A percentile compares a stretch with the other conserved stretches of the same genome.
These are phyloP conservation scores for Tichodroma muraria DNA, from an alignment of 2,113 vertebrate genomes.

Conservation along the genomic window DNA sequence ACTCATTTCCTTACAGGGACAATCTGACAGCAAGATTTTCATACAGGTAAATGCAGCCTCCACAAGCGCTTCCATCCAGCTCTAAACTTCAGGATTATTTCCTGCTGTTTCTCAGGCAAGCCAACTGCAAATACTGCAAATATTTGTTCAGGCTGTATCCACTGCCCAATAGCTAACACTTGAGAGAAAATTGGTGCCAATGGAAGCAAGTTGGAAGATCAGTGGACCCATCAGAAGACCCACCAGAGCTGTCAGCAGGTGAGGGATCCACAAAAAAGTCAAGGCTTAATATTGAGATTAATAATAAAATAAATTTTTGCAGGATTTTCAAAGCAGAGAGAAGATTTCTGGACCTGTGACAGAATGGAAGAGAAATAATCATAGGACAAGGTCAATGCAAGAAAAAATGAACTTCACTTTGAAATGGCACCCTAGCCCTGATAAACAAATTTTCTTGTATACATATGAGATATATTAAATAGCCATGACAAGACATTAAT, in stretches of 20 bases:
- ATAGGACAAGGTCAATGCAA: neutral
- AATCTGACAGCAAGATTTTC: neutral
- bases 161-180: neutral
- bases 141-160: neutral
- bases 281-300: neutral
- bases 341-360: neutral
- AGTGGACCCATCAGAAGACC: neutral
- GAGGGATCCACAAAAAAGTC: neutral
- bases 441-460: neutral
- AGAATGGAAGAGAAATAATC: neutral
- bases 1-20: neutral
- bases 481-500: neutral
- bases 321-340: neutral
- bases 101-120: neutral
- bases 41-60: neutral
- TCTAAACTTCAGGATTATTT: neutral
- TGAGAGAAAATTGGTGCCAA: neutral
- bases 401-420: neutral
- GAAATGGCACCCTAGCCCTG: neutral
- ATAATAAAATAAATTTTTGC: neutral
- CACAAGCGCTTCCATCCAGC: neutral
- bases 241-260: neutral
- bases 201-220: neutral
- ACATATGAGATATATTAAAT: neutral
- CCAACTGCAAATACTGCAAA: neutral